These are phyloP conservation scores for Pteria penguin DNA, from an alignment of 2,888 invertebrate species.

Conservation along the genomic window DNA sequence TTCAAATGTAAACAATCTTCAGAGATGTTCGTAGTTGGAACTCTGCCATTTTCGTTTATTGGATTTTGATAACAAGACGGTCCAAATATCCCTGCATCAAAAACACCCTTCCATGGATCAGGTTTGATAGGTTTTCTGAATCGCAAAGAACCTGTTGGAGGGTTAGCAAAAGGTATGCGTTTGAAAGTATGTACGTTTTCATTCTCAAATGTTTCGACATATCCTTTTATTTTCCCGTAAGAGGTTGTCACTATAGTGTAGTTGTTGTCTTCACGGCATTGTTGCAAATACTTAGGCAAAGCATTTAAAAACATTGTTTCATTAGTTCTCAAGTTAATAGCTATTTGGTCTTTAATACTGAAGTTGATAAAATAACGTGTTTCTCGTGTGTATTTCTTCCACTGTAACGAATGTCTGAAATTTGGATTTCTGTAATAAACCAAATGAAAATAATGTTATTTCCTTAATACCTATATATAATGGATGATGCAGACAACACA, in stretches of 20 bases:
- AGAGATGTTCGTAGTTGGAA: constrained; percentile 33
- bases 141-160: constrained; percentile 48
- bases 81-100: constrained; percentile 42
- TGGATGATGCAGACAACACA: no score
- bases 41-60: background rate
- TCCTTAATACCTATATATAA: no score
- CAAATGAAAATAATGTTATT: no score
- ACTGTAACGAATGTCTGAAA: no score
- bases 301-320: no score
- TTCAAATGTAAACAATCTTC: constrained; percentile 65
- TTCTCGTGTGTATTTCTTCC: no score
- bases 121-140: constrained; percentile 42
- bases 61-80: constrained; percentile 53
- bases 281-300: background rate
- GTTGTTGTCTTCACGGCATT: background rate
- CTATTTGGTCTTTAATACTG: no score
- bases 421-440: no score
- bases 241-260: background rate
- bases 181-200: constrained; percentile 40
- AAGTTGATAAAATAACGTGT: no score
- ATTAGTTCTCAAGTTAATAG: no score
- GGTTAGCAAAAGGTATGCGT: constrained; percentile 51
- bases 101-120: constrained; percentile 33
- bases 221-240: constrained; percentile 12
- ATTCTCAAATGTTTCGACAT: background rate